These are phyloP conservation scores for Ennomos erosarius DNA, from an alignment of 2,888 invertebrate species.

Conservation along the genomic window DNA sequence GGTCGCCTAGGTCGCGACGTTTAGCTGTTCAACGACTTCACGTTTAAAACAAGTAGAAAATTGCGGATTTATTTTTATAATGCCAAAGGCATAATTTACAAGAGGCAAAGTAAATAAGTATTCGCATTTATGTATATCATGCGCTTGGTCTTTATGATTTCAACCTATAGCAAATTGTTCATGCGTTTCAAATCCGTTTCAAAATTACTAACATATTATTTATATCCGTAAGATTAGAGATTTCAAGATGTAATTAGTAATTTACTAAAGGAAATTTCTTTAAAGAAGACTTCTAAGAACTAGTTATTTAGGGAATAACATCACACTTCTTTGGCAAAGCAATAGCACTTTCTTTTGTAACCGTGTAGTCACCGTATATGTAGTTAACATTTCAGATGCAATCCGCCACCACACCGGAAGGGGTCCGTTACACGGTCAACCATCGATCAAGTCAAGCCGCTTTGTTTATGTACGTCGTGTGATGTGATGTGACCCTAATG, in stretches of 20 bases:
- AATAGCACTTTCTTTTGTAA: conserved; percentile 9
- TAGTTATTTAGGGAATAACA: too few species aligned
- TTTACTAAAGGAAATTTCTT: too few species aligned
- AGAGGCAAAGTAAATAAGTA: too few species aligned
- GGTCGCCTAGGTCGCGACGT: conserved; percentile 46
- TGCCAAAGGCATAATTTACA: too few species aligned
- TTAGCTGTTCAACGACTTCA: conserved; percentile 42
- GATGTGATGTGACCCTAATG: conserved; percentile 25
- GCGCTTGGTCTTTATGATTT: too few species aligned
- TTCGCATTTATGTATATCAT: too few species aligned
- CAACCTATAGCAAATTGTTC: not conserved
- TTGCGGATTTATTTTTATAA: too few species aligned
- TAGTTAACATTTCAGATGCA: not conserved
- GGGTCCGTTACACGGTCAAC: conserved; percentile 29
- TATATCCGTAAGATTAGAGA: too few species aligned
- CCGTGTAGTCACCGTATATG: too few species aligned
- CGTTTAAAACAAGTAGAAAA: conserved; percentile 1
- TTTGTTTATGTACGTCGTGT: conserved; percentile 16
- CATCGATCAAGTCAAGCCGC: conserved; percentile 31
- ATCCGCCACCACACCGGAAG: conserved; percentile 26
- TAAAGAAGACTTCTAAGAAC: too few species aligned
- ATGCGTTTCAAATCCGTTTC: not conserved
- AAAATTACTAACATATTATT: too few species aligned
- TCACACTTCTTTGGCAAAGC: not conserved
- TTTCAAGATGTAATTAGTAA: too few species aligned